These are phyloP conservation scores for Zootermopsis nevadensis DNA, from an alignment of 2,888 invertebrate genomes.

Conservation along the genomic window DNA sequence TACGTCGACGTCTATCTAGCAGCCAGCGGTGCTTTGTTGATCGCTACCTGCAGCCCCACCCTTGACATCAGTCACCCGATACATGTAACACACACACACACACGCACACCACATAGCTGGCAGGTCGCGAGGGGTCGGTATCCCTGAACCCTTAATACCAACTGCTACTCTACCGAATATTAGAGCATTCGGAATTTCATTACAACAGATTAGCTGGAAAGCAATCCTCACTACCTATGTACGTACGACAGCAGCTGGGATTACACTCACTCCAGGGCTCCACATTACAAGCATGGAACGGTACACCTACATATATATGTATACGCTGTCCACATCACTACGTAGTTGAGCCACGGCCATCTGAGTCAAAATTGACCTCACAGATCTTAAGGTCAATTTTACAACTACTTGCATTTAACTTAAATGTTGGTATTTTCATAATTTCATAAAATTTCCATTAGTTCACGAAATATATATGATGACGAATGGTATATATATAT, in stretches of 20 bases:
- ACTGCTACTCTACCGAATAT: conserved; percentile 42
- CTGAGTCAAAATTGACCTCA: neutral
- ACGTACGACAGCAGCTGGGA: conserved; percentile 18
- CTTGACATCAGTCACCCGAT: conserved; percentile 39
- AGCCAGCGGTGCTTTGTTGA: conserved; percentile 26
- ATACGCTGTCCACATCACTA: neutral
- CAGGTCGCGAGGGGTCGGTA: conserved; percentile 17
- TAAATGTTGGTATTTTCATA: no score
- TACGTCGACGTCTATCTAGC: conserved; percentile 19
- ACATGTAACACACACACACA: conserved; percentile 30
- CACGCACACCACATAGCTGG: conserved; percentile 27
- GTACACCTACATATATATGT: neutral
- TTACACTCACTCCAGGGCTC: conserved; percentile 21
- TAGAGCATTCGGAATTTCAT: conserved; percentile 52
- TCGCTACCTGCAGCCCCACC: conserved; percentile 24
- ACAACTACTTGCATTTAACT: no score
- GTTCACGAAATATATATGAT: no score
- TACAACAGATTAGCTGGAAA: conserved; percentile 50
- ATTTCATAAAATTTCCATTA: no score
- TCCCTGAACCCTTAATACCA: conserved; percentile 34
- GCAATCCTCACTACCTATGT: conserved; percentile 12
- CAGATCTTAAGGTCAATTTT: neutral
- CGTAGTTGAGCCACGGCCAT: neutral
- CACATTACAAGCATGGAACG: conserved; percentile 11
- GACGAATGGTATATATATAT: no score